Conservation (phyloP, 35 echinoderm and acorn worm species). For the Apostichopus parvimensis region DNA sequence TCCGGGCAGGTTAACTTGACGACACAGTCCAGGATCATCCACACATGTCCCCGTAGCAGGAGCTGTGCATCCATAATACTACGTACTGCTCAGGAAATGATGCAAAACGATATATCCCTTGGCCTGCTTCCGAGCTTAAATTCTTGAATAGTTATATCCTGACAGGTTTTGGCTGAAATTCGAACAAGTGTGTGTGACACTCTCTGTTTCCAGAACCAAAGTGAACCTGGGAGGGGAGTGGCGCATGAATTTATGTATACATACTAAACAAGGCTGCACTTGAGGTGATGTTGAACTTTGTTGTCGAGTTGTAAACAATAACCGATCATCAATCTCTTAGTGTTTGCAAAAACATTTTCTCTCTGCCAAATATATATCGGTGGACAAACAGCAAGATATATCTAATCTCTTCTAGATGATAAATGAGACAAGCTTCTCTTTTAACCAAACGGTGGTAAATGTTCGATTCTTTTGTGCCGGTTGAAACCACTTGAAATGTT, state of each 20-base stretch:
- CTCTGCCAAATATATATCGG: not conserved
- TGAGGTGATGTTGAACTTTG: too few relatives aligned
- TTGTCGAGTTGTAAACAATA: too few relatives aligned
- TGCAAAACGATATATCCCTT: not conserved
- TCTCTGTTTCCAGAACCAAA: too few relatives aligned
- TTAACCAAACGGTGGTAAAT: not conserved
- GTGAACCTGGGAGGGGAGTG: too few relatives aligned
- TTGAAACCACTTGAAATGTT: not conserved
- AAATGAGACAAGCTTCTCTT: not conserved
- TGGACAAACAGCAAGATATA: not conserved
- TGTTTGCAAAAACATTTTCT: not conserved
- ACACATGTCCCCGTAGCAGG: not conserved
- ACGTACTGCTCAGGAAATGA: not conserved
- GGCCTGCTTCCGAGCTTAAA: not conserved
- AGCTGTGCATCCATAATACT: not conserved
- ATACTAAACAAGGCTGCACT: too few relatives aligned
- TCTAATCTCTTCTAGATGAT: not conserved
- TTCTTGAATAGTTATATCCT: not conserved
- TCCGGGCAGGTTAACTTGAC: conserved; percentile 35
- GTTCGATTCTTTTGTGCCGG: not conserved
- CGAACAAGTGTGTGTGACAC: too few relatives aligned
- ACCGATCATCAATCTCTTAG: too few relatives aligned
- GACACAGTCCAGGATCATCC: conserved; percentile 10
- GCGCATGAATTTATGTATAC: too few relatives aligned
- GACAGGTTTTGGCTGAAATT: too few relatives aligned